Evolutionary conservation across 2,888 invertebrate species (phyloP), one percentile per base, ranked within the genome.

Genomic region (Aspidapion aeneum): DNA sequence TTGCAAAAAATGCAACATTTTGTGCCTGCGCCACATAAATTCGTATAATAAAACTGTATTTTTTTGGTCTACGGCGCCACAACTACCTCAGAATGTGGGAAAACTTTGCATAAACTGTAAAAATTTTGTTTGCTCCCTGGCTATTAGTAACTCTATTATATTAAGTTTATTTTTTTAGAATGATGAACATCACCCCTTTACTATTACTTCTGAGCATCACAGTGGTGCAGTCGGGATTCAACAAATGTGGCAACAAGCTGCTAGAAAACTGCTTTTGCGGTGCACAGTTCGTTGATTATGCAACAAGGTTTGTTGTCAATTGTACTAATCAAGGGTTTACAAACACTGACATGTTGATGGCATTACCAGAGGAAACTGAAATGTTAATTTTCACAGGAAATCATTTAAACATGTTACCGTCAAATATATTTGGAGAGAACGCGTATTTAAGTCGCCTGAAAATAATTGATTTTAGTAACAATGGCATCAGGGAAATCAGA

Each of bases 351-450:
- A 83, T 89, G 69, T 77, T 91, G 18, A 79, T 83, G 69, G 81
- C 82, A 60, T 81, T 91, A 65, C 90, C 91, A 0, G 79, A 82
- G 17, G 81, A 87, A 69, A 89, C 89, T 1, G 84, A 89, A 78
- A 85, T 87, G 49, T 78, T 91, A 1, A 86, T 91, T 65, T 91
- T 90, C 73, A 87, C 85, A 1, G 91, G 91, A 12, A 91, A 91
- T 73, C 77, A 83, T 67, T 81, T 91, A 18, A 77, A 82, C 2
- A 84, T 84, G 60, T 77, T 91, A 55, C 88, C 89, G 1, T 84
- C 85, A 82, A 91, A 91, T 74, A 81, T 91, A 0, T 90, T 91
- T 73, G 91, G 90, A 0, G 85, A 83, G 48, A 80, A 57, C 3
- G 48, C 62, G 5, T 21, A 58, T 58, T 62, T 69, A n/a, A 82